phyloP scores from a whole-genome alignment of 2,888 invertebrate species.

The Rhagonycha lutea region DNA sequence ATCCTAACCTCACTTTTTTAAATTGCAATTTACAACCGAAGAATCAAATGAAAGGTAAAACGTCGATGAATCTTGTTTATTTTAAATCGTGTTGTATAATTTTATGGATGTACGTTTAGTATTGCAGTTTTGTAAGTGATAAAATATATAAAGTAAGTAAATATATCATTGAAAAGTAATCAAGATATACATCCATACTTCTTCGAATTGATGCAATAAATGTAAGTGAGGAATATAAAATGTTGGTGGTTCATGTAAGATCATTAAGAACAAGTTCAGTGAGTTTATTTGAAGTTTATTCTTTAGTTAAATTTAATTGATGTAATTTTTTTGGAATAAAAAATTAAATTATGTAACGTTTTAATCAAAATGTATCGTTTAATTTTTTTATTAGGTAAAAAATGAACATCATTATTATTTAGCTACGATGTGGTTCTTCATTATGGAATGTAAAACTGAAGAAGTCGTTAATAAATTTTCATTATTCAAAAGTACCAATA shows the following conservation, averaged over 20 bases:
- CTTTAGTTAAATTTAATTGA: constrained; percentile 16
- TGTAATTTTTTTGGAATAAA: constrained; percentile 11
- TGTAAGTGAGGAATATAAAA: constrained; percentile 29
- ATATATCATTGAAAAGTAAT: constrained; percentile 25
- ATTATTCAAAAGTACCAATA: background rate
- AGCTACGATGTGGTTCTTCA: background rate
- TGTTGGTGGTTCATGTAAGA: constrained; percentile 13
- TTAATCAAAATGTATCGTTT: background rate
- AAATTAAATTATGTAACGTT: constrained; percentile 8
- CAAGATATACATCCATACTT: constrained; percentile 29
- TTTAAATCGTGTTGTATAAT: constrained; percentile 19
- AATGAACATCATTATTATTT: background rate
- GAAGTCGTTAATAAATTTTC: background rate
- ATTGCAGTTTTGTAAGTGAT: constrained; percentile 18
- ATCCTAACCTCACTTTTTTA: background rate
- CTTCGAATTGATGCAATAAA: constrained; percentile 26
- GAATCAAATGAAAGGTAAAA: constrained; percentile 8
- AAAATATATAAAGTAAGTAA: constrained; percentile 23
- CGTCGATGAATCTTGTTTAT: constrained; percentile 12
- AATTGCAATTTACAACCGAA: background rate
- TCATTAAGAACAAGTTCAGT: constrained; percentile 24
- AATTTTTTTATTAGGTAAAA: background rate
- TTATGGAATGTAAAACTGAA: background rate
- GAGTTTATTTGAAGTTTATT: constrained; percentile 22
- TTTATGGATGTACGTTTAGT: constrained; percentile 20